Evolutionary conservation across 2,888 invertebrate genomes (phyloP), one percentile per base, ranked within the genome.

Genomic region (Trichogramma dendrolimi): DNA sequence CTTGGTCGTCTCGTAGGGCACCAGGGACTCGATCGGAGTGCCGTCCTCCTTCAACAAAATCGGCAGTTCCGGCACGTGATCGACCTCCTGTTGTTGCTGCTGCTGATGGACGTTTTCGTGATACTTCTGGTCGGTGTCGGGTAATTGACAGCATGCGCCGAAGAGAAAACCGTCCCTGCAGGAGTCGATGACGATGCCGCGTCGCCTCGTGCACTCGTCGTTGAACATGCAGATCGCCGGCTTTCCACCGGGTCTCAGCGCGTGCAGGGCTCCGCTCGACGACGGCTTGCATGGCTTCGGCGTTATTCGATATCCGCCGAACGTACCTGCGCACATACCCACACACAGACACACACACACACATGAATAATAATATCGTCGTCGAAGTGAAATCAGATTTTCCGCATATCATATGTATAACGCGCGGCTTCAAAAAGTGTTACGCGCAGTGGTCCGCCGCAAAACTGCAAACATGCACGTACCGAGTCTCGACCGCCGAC

Each of bases 151-250:
- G 78, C 94, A 95, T 0, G 94, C 92, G 2, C 94, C 94, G 72
- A 94, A 94, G n/a, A 92, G 83, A 76, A 92, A 92, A 0, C 94
- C 92, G 72, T 94, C 94, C 89, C 94, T 92, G 74, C 94, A 95
- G 0, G 94, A 89, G 0, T 94, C 93, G 0, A 94, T 91, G 68
- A 93, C 89, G 74, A 89, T 87, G 0, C 94, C 94, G 0, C 86
- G 86, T 66, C 91, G 82, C 69, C 88, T 88, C 1, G 84, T 83
- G 75, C 94, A 94, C 75, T 94, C 93, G 73, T 92, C 92, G 80
- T 94, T 94, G 82, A 94, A 95, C 94, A 94, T 94, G 80, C 94
- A 94, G 72, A 92, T 88, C 47, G 89, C 90, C 48, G 88, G 88
- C 1, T 89, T 88, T 69, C 83, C 82, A 10, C 10, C n/a, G n/a